These are phyloP conservation scores for Toxonevra muliebris DNA, from an alignment of 2,888 invertebrate species.

Conservation along the genomic window DNA sequence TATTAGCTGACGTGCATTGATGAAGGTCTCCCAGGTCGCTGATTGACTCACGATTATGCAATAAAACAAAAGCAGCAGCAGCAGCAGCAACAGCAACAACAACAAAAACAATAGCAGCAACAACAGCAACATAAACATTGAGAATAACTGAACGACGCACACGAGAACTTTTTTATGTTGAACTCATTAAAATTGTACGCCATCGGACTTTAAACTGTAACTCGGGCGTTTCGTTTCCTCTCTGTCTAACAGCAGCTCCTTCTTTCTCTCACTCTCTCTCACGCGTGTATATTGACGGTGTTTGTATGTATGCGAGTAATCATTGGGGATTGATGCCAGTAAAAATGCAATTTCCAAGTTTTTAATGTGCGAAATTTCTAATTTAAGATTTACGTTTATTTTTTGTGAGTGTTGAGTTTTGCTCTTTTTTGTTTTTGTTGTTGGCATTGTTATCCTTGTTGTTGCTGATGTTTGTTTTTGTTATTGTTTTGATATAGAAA, in stretches of 20 bases:
- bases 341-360: constrained; percentile 55
- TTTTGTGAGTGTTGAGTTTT: constrained; percentile 43
- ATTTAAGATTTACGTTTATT: constrained; percentile 58
- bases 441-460: not conserved
- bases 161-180: constrained; percentile 35
- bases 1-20: constrained; percentile 55
- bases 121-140: constrained; percentile 40
- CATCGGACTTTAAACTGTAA: constrained; percentile 41
- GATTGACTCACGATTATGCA: constrained; percentile 61
- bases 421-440: not conserved
- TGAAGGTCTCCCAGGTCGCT: constrained; percentile 47
- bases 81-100: constrained; percentile 32
- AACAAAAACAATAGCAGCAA: constrained; percentile 14
- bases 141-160: not conserved
- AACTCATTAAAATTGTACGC: constrained; percentile 56
- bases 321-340: not conserved
- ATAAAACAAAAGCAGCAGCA: constrained; percentile 51
- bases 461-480: not conserved
- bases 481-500: not conserved
- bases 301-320: not conserved
- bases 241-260: too few relatives aligned
- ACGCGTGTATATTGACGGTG: not conserved
- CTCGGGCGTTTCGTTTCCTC: not conserved
- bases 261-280: too few relatives aligned
- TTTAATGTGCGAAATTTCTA: constrained; percentile 58